A percentile compares a stretch with the other conserved stretches of the same genome.
These are phyloP conservation scores for Xerus rutilus DNA, from an alignment of 2,797 vertebrate genomes.

Conservation along the genomic window DNA sequence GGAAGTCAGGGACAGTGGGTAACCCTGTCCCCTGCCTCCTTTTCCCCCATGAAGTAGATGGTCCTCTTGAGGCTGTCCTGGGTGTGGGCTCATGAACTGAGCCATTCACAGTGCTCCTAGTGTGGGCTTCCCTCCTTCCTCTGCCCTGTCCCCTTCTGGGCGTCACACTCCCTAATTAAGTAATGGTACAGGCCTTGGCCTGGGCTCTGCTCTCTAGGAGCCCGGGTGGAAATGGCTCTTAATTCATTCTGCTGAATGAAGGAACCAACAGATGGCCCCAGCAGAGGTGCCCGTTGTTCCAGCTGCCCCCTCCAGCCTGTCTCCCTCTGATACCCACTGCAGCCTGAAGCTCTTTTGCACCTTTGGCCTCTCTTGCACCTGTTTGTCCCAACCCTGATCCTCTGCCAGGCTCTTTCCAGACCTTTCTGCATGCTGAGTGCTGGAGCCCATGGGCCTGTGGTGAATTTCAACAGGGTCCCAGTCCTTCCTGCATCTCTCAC, in stretches of 20 bases:
- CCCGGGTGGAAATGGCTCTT: neutral
- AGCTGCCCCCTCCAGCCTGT: neutral
- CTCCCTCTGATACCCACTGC: neutral
- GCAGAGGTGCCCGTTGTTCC: fast-evolving
- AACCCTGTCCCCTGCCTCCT: neutral
- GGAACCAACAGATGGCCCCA: neutral
- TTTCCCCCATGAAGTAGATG: neutral
- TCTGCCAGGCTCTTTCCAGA: neutral
- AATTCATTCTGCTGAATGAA: neutral
- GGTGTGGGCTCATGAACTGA: neutral
- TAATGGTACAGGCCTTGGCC: neutral
- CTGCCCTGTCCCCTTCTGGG: fast-evolving
- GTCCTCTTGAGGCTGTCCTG: neutral
- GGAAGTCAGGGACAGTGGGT: neutral
- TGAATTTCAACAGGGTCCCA: neutral
- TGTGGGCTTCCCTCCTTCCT: neutral
- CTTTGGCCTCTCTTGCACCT: neutral
- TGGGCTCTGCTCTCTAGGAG: neutral
- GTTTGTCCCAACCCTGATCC: neutral
- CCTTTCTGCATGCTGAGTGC: neutral
- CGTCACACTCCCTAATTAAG: neutral
- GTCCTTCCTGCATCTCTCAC: neutral
- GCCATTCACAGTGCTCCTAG: neutral
- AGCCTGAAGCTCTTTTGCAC: neutral
- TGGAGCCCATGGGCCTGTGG: neutral